A percentile compares a stretch with the other conserved stretches of the same genome.
Conservation (phyloP, 2,113 vertebrate species). For the Oryzias javanicus region DNA sequence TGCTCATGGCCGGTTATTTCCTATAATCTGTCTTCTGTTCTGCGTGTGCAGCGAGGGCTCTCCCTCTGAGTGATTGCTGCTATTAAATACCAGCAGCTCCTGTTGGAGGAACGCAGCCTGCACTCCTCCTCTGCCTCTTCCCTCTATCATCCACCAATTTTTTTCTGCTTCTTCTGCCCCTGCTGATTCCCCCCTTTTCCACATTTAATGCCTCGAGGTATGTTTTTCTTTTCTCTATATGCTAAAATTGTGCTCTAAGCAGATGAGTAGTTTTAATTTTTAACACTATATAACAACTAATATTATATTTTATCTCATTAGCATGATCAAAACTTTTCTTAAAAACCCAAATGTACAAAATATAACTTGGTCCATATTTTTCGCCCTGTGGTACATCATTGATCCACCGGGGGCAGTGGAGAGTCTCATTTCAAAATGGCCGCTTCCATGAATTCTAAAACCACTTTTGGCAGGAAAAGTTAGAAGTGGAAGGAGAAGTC, state of each 20-base stretch:
- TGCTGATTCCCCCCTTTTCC: background rate
- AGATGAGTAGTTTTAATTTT: background rate
- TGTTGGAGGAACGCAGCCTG: slow-evolving; percentile 6
- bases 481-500: too few relatives aligned
- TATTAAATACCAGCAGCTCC: slow-evolving; percentile 35
- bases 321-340: too few relatives aligned
- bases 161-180: background rate
- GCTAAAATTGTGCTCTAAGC: background rate
- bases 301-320: too few relatives aligned
- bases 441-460: too few relatives aligned
- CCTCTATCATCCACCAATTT: slow-evolving; percentile 3
- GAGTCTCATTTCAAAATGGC: too few relatives aligned
- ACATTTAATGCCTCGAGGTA: background rate
- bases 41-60: slow-evolving; percentile 27
- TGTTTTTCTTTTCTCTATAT: background rate
- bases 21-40: slow-evolving; percentile 49
- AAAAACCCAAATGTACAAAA: too few relatives aligned
- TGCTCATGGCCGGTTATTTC: slow-evolving; percentile 46
- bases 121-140: slow-evolving; percentile 6
- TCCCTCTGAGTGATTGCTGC: slow-evolving; percentile 41
- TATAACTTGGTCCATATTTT: too few relatives aligned
- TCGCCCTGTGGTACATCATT: too few relatives aligned
- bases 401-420: too few relatives aligned
- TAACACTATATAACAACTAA: too few relatives aligned
- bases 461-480: too few relatives aligned